Conservation (phyloP, 2,888 invertebrate species). For the Latrodectus hesperus region DNA sequence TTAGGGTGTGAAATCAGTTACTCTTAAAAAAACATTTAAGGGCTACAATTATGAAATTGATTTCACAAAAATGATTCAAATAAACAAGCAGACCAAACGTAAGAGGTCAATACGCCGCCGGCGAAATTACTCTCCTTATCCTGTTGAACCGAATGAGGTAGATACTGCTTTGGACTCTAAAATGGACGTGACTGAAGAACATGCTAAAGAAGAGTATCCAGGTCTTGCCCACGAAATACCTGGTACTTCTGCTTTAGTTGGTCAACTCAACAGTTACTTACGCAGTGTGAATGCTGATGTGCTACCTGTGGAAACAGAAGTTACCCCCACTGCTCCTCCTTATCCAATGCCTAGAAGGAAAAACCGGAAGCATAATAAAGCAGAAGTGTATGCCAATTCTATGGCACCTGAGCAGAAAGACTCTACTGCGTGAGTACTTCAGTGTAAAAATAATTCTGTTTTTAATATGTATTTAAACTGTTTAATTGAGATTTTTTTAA, state of each 20-base stretch:
- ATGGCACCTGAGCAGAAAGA: neutral
- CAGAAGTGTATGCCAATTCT: neutral
- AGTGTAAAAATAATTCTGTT: too few relatives aligned
- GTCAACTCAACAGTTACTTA: conserved; percentile 41
- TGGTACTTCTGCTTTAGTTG: conserved; percentile 41
- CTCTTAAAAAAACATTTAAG: conserved; percentile 82
- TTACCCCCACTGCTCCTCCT: neutral
- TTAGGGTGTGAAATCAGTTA: conserved; percentile 83
- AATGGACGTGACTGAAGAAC: neutral
- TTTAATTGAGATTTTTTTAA: too few relatives aligned
- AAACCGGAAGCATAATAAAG: neutral
- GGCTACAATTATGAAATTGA: conserved; percentile 85
- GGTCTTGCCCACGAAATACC: conserved; percentile 40
- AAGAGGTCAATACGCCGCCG: conserved; percentile 83
- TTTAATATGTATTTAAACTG: too few relatives aligned
- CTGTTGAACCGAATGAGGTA: conserved; percentile 75
- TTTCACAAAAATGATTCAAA: conserved; percentile 84
- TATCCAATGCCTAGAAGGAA: neutral
- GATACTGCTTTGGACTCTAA: neutral
- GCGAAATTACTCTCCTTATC: conserved; percentile 83
- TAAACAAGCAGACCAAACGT: conserved; percentile 81
- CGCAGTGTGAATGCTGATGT: conserved; percentile 22
- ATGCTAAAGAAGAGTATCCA: conserved; percentile 1
- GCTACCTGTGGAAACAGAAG: too few relatives aligned
- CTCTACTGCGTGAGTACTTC: too few relatives aligned